Evolutionary conservation across 2,113 vertebrate genomes (phyloP).

Genomic region (Alethe diademata): DNA sequence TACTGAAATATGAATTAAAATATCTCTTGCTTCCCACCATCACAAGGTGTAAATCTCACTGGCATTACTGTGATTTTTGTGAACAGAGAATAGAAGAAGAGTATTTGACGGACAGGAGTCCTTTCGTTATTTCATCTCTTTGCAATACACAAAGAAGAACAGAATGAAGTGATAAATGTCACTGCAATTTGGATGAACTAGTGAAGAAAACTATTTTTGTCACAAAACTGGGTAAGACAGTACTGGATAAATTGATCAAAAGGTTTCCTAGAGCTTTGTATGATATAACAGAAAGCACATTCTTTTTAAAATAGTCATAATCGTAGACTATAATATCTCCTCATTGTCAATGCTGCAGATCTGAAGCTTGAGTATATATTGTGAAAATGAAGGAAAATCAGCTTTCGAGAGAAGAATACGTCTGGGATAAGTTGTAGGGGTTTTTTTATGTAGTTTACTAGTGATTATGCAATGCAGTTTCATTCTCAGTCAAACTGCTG

Average conservation of each 20-base stretch:
- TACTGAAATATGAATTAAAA: background rate
- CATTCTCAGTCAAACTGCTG: background rate
- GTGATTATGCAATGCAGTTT: background rate
- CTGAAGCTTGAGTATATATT: background rate
- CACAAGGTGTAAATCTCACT: background rate
- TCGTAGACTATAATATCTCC: background rate
- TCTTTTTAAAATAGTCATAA: background rate
- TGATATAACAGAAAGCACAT: background rate
- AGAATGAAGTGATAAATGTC: constrained; percentile 20
- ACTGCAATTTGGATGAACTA: background rate
- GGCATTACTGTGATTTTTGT: background rate
- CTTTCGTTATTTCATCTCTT: constrained; percentile 16
- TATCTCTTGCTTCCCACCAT: background rate
- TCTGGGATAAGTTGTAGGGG: background rate
- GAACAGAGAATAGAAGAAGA: background rate
- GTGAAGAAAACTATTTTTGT: constrained; percentile 21
- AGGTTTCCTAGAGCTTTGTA: background rate
- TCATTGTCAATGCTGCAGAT: background rate
- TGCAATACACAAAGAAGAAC: constrained; percentile 13
- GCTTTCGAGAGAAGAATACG: background rate
- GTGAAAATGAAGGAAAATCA: background rate
- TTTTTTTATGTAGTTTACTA: background rate
- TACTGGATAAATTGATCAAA: background rate
- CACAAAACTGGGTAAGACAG: background rate
- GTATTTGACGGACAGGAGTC: background rate